phyloP scores from a whole-genome alignment of 2,888 invertebrate species.

The Limnephilus rhombicus region DNA sequence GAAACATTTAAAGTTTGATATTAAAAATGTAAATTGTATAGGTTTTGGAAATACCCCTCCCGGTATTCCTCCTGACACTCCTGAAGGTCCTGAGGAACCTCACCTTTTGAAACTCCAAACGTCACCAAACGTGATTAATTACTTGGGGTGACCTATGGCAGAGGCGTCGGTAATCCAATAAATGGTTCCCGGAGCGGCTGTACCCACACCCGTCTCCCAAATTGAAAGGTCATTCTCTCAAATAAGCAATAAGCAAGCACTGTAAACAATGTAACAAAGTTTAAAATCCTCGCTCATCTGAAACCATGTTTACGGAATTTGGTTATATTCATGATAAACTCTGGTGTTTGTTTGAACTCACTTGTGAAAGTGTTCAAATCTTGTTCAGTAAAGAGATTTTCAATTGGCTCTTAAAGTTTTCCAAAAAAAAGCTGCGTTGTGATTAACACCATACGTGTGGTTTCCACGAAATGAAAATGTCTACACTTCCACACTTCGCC shows the following conservation, averaged over 20 bases:
- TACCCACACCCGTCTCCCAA: no score
- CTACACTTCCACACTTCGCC: background rate
- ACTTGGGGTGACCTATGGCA: no score
- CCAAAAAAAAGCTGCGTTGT: background rate
- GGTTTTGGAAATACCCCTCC: no score
- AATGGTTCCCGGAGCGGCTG: no score
- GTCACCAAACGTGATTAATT: no score
- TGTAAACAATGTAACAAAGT: background rate
- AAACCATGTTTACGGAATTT: background rate
- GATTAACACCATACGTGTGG: slow-evolving; percentile 19
- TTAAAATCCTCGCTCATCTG: background rate
- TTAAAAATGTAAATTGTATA: no score
- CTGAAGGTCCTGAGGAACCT: no score
- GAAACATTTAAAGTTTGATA: no score
- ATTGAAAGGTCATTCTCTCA: no score
- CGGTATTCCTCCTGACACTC: no score
- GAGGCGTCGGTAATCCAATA: no score
- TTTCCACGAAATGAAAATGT: background rate
- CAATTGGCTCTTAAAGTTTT: background rate
- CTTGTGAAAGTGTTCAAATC: background rate
- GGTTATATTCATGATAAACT: background rate
- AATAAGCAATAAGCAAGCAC: background rate
- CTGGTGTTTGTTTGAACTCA: background rate
- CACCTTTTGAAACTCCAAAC: no score
- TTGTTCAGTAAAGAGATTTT: background rate